These are phyloP conservation scores for Probosciger aterrimus DNA, from an alignment of 2,113 vertebrate genomes.

Conservation along the genomic window DNA sequence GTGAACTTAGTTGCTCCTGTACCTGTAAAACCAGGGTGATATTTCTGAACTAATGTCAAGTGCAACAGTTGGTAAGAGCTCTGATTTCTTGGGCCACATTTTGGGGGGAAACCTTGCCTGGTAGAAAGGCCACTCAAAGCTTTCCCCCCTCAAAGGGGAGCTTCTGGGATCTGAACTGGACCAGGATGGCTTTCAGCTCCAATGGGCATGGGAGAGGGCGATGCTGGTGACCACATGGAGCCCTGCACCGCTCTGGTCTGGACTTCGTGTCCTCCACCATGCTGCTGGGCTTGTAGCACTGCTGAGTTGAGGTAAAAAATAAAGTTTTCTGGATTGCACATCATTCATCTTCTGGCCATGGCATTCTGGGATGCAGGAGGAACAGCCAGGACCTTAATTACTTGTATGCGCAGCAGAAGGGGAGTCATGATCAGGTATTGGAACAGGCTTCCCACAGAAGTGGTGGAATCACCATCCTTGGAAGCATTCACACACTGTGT, in stretches of 20 bases:
- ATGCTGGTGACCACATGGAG: fast-evolving
- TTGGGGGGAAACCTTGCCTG: not conserved
- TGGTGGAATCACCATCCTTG: not conserved
- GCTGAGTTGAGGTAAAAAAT: not conserved
- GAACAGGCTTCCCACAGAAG: not conserved
- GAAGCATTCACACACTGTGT: not conserved
- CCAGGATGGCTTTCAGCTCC: not conserved
- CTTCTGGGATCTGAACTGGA: not conserved
- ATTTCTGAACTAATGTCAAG: not conserved
- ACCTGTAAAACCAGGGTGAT: not conserved
- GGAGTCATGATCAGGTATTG: not conserved
- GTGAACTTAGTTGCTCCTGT: not conserved
- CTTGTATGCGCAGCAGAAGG: not conserved
- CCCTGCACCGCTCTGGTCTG: fast-evolving
- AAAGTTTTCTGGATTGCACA: not conserved
- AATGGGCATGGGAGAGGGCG: fast-evolving
- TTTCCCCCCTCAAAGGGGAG: not conserved
- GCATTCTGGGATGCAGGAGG: not conserved
- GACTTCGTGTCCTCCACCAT: fast-evolving
- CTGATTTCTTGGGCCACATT: not conserved
- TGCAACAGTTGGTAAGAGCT: not conserved
- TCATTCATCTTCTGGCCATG: not conserved
- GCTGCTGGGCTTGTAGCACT: not conserved
- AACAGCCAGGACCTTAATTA: not conserved
- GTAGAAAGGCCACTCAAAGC: not conserved